Evolutionary conservation across 35 echinoderm and acorn worm genomes (phyloP), one percentile per base, ranked within the genome.

Genomic region (Apostichopus parvimensis): DNA sequence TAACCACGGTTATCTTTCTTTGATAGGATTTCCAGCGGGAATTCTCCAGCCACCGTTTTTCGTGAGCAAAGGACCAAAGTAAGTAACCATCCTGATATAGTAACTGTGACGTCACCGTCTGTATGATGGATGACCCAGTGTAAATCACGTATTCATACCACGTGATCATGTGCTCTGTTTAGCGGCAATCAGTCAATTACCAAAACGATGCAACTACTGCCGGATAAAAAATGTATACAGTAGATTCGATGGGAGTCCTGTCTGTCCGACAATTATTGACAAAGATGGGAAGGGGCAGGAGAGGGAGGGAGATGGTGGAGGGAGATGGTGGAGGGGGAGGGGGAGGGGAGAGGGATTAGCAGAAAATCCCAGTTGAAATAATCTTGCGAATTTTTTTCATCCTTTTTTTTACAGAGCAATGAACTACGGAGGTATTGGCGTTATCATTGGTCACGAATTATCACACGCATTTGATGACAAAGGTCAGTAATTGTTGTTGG

Each of bases 401-500:
- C 24, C 24, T 25, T 6, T 78, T n/a, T n/a, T 57, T 79, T 93
- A 73, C 86, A 98, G 97, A 86, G 95, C 97, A 26, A 94, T 95
- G 88, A 98, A 98, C 83, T 98, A 98, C 58, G 97, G 97, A 9
- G 97, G 97, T 45, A 98, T 98, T 22, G 97, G 97, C 28, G 90
- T 98, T 9, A 93, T 98, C 9, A 98, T 98, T 91, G 97, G 97
- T 21, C 97, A 98, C 34, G 97, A 98, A 81, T 77, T 98, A 71
- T 94, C 79, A 64, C 97, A 98, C 57, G 97, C 89, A 55, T 98
- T 95, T 55, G 97, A 98, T 77, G 93, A 96, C 77, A 96, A 26
- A 94, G 95, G 95, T 94, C 53, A 94, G 87, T 56, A 25, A 61
- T 56, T 81, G n/a, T 15, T 45, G 34, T 45, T 45, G 34, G 34